A percentile compares a stretch with the other conserved stretches of the same genome.
Evolutionary conservation across 1,140 invertebrate species (phyloP).

Genomic region (Drosophila guanche): DNA sequence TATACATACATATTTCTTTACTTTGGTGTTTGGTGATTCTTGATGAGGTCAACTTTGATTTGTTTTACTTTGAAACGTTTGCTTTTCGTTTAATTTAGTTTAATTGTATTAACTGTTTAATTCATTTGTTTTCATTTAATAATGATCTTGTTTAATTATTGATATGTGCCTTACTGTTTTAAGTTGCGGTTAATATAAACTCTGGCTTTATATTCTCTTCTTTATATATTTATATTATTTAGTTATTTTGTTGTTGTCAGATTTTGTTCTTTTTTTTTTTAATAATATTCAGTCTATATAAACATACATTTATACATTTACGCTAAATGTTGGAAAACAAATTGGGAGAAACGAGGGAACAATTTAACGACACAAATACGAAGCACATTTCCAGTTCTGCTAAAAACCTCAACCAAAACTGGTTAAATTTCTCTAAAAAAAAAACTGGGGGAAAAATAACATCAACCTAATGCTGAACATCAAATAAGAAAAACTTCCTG

Average conservation of each 20-base stretch:
- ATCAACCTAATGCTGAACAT: not conserved
- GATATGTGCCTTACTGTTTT: slow-evolving; percentile 73
- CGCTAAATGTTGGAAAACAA: slow-evolving; percentile 59
- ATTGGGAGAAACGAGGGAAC: slow-evolving; percentile 23
- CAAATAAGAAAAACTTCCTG: slow-evolving; percentile 8
- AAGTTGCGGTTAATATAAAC: slow-evolving; percentile 57
- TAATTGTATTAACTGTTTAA: slow-evolving; percentile 51
- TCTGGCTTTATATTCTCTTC: slow-evolving; percentile 22
- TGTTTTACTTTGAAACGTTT: slow-evolving; percentile 47
- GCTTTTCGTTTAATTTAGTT: slow-evolving; percentile 39
- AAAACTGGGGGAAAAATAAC: slow-evolving; percentile 26
- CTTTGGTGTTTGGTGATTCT: slow-evolving; percentile 39
- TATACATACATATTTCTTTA: slow-evolving; percentile 51
- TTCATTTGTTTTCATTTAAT: slow-evolving; percentile 17
- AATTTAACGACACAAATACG: slow-evolving; percentile 14
- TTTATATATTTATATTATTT: slow-evolving; percentile 41
- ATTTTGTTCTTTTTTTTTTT: slow-evolving; percentile 58
- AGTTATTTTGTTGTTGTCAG: slow-evolving; percentile 37
- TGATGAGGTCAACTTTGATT: slow-evolving; percentile 75
- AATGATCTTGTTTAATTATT: slow-evolving; percentile 51
- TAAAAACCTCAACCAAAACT: slow-evolving; percentile 56
- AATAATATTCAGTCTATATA: slow-evolving; percentile 83
- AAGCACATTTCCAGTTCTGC: slow-evolving; percentile 66
- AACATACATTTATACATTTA: slow-evolving; percentile 80
- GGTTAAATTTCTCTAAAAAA: slow-evolving; percentile 46